Base-by-base conservation (phyloP, 2,113 vertebrate species). In the Sinocyclocheilus anophthalmus region DNA sequence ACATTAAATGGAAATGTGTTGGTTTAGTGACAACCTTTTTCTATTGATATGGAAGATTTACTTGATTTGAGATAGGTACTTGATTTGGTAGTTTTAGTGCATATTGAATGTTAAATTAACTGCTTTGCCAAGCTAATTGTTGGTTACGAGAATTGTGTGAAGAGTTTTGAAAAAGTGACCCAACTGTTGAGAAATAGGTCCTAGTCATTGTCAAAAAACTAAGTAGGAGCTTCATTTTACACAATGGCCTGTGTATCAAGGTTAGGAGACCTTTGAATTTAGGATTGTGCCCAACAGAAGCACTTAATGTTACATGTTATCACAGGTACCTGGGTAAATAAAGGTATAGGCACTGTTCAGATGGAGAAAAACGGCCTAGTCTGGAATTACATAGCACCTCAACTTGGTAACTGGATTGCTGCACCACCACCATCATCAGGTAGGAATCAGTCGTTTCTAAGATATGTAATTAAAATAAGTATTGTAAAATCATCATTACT, bases 341-440 rank as follows among this genome's bases (percentile, higher is more conserved):
- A 95, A 48, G 97, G 97, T 63, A 87, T 94, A 16, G 98, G 98
- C 53, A 93, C 93, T 18, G 95, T 98, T 3, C 96, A 94, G 87
- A 90, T 89, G 9, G 86, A 92, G 1, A 94, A 93, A 5, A 89
- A 90, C 10, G 95, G 94, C 3, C 92, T 97, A 83, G 92, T 96
- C 0, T 99, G 98, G 98, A 96, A 93, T 0, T 99, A 97, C 4
- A 94, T 95, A 0, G 97, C 97, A 20, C 96, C 97, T 45, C 96
- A 97, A 76, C 89, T 99, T 70, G 98, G 97, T 14, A 96, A 96
- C 92, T 99, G 97, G 98, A 95, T 98, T 39, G 98, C 96, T 55
- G 97, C 98, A 81, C 95, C 96, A 0, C 89, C 96, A 86, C 96
- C 96, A 84, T 94, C 95, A 61, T 88, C 93, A 0, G 96, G 97